Evolutionary conservation across 2,797 vertebrate genomes (phyloP), one percentile per base, ranked within the genome.

Genomic region (Notolepis coatsorum): DNA sequence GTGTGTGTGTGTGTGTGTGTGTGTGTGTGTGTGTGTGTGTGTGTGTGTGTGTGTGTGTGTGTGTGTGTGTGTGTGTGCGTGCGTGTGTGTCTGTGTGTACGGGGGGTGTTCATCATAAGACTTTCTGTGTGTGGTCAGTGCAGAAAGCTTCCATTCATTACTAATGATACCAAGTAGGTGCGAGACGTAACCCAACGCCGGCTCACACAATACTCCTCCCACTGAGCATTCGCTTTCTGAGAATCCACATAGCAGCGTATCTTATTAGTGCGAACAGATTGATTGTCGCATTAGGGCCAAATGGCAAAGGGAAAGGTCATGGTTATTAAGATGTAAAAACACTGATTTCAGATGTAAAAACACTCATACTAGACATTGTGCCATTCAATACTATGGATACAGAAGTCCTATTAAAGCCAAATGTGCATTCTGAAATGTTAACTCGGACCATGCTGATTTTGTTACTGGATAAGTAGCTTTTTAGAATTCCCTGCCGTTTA

Each of bases 381-480:
- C 71, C 77, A 80, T 87, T 81, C 74, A 71, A 27, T 31, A 8
- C 39, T 56, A 65, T 52, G 46, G 58, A 31, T 71, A 68, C 60
- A 55, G 4, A 71, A 75, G 56, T 75, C 75, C 78, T 82, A 79
- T 79, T 80, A 79, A 84, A 79, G 77, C 66, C 69, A 77, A 74
- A 79, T 73, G 75, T 65, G 64, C 73, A 71, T 77, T 58, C 17
- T 15, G 55, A 84, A 87, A 88, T 87, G 84, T 75, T 84, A 87
- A 79, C 79, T 70, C 51, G 65, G 63, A 60, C 77, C 71, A 63
- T n/a, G 61, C 64, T 81, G 84, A 87, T 84, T 86, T 70, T 77
- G 83, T 86, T 83, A 81, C 33, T 43, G 82, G 71, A 81, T 86
- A 88, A 80, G 42, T 52, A 77, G n/a, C n/a, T n/a, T 71, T 71